A percentile compares a stretch with the other conserved stretches of the same genome.
Evolutionary conservation across 2,888 invertebrate species (phyloP).

Genomic region (Mythimna loreyi): DNA sequence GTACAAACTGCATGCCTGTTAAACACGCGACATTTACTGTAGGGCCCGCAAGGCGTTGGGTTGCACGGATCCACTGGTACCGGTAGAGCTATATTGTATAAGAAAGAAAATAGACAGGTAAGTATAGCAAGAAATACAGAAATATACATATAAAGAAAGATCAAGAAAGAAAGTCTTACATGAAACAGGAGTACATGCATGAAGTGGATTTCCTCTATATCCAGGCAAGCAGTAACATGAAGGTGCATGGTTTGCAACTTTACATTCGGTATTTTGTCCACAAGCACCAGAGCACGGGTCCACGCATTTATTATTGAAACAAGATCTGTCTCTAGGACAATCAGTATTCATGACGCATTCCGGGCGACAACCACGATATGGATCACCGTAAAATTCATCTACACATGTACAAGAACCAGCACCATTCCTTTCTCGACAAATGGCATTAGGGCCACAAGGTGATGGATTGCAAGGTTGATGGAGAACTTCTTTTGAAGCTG

Average conservation of each 20-base stretch:
- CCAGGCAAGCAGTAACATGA: conserved; percentile 94
- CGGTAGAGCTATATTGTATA: conserved; percentile 82
- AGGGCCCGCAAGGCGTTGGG: conserved; percentile 95
- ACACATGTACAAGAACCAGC: conserved; percentile 95
- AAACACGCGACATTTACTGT: conserved; percentile 93
- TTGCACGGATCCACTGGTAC: conserved; percentile 92
- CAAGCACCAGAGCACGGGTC: conserved; percentile 95
- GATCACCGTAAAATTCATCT: conserved; percentile 94
- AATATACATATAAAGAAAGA: conserved; percentile 75
- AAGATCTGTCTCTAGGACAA: conserved; percentile 93
- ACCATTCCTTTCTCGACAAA: conserved; percentile 94
- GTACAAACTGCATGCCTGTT: conserved; percentile 95
- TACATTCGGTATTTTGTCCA: conserved; percentile 94
- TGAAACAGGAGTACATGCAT: conserved; percentile 91
- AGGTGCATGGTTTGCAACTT: conserved; percentile 94
- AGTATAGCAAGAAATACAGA: conserved; percentile 66
- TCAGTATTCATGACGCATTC: conserved; percentile 95
- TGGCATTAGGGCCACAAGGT: conserved; percentile 95
- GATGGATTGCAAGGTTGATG: conserved; percentile 94
- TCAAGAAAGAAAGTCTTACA: conserved; percentile 90
- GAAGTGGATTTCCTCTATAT: conserved; percentile 93
- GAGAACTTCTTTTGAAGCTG: conserved; percentile 91
- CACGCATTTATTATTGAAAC: conserved; percentile 94
- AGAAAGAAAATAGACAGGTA: conserved; percentile 73
- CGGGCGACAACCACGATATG: conserved; percentile 95